Evolutionary conservation across 2,797 vertebrate genomes (phyloP).

Genomic region (Tinamus major): DNA sequence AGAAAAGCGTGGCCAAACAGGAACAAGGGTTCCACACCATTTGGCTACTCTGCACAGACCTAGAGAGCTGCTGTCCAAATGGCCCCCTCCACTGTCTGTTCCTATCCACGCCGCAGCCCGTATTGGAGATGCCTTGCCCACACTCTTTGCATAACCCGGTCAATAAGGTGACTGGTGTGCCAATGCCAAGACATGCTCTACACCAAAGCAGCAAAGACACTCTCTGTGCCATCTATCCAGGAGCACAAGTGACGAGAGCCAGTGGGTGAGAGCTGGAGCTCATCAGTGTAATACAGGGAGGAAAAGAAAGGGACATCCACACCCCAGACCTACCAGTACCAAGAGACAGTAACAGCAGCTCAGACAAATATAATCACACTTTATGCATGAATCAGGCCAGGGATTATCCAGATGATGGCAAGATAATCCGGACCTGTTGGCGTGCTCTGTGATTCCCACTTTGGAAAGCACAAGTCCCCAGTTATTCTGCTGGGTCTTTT

Average conservation of each 20-base stretch:
- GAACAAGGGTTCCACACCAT: background rate
- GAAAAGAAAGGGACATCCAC: background rate
- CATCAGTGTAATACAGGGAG: background rate
- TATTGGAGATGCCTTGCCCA: background rate
- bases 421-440: background rate
- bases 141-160: accelerated
- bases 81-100: background rate
- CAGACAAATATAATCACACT: background rate
- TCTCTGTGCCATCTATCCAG: accelerated
- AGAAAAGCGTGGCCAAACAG: background rate
- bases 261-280: background rate
- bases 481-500: background rate
- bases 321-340: background rate
- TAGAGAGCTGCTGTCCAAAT: background rate
- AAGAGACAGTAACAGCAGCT: background rate
- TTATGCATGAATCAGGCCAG: background rate
- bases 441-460: background rate
- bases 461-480: background rate
- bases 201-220: background rate
- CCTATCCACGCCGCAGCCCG: background rate
- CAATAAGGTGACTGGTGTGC: background rate
- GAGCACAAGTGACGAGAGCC: background rate
- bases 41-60: background rate
- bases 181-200: background rate
- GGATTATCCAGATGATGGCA: background rate